Evolutionary conservation across 2,888 invertebrate species (phyloP), one percentile per base, ranked within the genome.

Genomic region (Perizoma affinitatum): DNA sequence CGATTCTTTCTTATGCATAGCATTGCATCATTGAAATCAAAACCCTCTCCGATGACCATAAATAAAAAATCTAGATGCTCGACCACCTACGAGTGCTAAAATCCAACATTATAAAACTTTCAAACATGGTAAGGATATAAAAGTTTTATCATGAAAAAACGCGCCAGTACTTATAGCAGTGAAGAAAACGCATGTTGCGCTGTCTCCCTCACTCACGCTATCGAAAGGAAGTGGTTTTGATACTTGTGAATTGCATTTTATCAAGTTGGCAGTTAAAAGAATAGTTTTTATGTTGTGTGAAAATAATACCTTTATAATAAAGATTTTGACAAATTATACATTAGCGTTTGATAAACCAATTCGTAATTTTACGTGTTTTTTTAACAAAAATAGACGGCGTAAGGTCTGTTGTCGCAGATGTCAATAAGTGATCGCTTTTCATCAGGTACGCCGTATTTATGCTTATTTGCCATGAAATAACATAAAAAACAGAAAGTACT

Each of bases 151-250:
- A 65, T 53, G 58, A 57, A 67, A 68, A 67, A 67, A 66, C 58
- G 75, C 71, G 69, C 65, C 74, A 68, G 79, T 65, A 69, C 65
- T 76, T 62, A 73, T 79, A 78, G 76, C 68, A 72, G 73, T 58
- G 77, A 78, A 82, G 86, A 87, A 88, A 88, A 88, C 84, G 80
- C 79, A 76, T 67, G 70, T 83, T 72, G 75, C 58, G 65, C 81
- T 66, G 65, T 90, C 89, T 77, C 84, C 62, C 69, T 90, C 82
- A 66, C 84, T 67, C 88, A 70, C 75, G 72, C 75, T 83, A 82
- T 82, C 78, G 74, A 49, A 76, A 69, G 51, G 42, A 34, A 64
- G 47, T 33, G 57, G 64, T 75, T 72, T 90, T 90, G 87, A 86
- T 90, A 81, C 84, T 86, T 58, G 54, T 48, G 71, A 44, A 49